Conservation (phyloP, 2,113 vertebrate genomes). For the Solenodon paradoxus region DNA sequence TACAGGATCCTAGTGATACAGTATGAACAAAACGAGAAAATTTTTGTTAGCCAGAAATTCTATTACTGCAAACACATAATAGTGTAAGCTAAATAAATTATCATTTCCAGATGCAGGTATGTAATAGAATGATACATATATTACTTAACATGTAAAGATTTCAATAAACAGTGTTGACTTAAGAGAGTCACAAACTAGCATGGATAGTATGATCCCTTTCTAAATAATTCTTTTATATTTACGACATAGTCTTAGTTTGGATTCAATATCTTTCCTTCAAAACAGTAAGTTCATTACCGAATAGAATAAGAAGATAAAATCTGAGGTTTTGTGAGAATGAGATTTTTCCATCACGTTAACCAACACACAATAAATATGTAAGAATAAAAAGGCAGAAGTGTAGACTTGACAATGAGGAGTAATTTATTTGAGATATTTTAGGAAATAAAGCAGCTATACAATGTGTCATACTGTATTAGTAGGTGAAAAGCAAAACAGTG, state of each 20-base stretch:
- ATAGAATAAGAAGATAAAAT: background rate
- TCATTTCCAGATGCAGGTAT: background rate
- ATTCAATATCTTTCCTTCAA: background rate
- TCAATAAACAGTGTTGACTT: background rate
- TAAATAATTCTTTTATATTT: background rate
- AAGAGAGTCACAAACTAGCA: background rate
- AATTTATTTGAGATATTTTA: background rate
- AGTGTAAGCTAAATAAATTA: background rate
- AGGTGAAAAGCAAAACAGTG: background rate
- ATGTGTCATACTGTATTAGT: background rate
- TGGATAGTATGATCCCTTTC: background rate
- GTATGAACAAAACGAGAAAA: background rate
- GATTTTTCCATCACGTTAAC: background rate
- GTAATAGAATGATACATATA: background rate
- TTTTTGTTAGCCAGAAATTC: background rate
- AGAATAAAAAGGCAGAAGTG: background rate
- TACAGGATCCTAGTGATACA: background rate
- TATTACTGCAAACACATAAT: background rate
- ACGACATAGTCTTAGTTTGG: background rate
- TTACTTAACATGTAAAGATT: slow-evolving; percentile 14
- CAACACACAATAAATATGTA: background rate
- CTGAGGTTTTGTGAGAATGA: background rate
- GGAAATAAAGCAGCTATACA: background rate
- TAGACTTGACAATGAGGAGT: background rate
- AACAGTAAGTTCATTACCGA: background rate